Conservation (phyloP, 2,113 vertebrate genomes). For the Xiphophorus hellerii region DNA sequence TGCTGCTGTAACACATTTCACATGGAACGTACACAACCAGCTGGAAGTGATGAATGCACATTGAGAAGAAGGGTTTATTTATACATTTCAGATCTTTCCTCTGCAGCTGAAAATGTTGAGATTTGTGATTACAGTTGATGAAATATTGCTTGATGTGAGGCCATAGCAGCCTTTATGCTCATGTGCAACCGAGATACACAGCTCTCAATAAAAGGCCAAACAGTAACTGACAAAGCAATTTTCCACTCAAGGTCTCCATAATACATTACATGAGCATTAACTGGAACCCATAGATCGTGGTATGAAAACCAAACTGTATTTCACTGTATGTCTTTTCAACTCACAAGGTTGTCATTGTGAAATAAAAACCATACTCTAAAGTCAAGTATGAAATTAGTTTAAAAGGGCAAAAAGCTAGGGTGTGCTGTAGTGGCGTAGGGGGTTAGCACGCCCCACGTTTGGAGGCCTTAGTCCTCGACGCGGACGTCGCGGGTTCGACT, state of each 20-base stretch:
- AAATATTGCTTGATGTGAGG: slow-evolving; percentile 55
- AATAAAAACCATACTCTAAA: slow-evolving; percentile 43
- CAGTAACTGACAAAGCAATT: slow-evolving; percentile 68
- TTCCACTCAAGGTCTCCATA: slow-evolving; percentile 66
- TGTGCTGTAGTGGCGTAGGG: too few relatives aligned
- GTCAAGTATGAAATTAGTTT: slow-evolving; percentile 7
- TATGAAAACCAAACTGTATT: slow-evolving; percentile 34
- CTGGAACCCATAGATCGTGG: slow-evolving; percentile 44
- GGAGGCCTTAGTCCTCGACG: too few relatives aligned
- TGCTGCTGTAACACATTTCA: slow-evolving; percentile 42
- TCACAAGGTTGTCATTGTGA: slow-evolving; percentile 59
- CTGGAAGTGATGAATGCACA: slow-evolving; percentile 12
- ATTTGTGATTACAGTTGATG: slow-evolving; percentile 61
- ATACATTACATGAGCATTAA: slow-evolving; percentile 52
- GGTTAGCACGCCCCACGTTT: too few relatives aligned
- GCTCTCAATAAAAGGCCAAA: slow-evolving; percentile 64
- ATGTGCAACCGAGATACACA: slow-evolving; percentile 56
- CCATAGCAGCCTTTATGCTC: slow-evolving; percentile 37
- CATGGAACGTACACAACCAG: slow-evolving; percentile 30
- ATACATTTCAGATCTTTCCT: slow-evolving; percentile 46
- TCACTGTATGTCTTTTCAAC: slow-evolving; percentile 31
- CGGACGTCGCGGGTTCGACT: too few relatives aligned
- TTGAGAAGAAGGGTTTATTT: slow-evolving; percentile 36
- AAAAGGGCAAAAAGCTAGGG: slow-evolving; percentile 19
- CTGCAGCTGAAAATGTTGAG: slow-evolving; percentile 47